phyloP scores from a whole-genome alignment of 2,113 vertebrate genomes.

The Callipepla californica region DNA sequence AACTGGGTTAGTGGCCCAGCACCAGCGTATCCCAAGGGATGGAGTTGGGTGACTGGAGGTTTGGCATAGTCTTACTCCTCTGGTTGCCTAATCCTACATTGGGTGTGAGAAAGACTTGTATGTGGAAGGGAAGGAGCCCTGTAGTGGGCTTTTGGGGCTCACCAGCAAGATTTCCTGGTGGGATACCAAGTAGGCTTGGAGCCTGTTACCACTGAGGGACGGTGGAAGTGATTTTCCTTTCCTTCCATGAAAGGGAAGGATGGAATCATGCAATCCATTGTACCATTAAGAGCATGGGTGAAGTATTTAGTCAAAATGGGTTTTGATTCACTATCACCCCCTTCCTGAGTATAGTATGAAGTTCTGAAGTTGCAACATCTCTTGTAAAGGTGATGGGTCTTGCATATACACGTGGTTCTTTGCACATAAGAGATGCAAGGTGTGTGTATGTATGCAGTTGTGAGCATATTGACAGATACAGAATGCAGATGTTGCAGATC shows the following conservation, averaged over 20 bases:
- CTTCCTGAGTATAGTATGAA: accelerated
- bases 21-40: not conserved
- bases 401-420: accelerated
- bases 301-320: not conserved
- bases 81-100: not conserved
- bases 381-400: not conserved
- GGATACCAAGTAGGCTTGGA: accelerated
- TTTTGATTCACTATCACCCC: not conserved
- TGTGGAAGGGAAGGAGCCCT: not conserved
- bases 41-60: not conserved
- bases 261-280: not conserved
- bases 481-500: not conserved
- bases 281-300: not conserved
- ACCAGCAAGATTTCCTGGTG: not conserved
- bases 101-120: not conserved
- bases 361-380: not conserved
- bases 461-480: not conserved
- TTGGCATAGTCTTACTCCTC: not conserved
- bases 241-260: not conserved
- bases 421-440: not conserved
- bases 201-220: not conserved
- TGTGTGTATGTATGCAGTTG: not conserved
- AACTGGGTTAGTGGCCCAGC: not conserved
- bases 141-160: not conserved
- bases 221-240: not conserved